Evolutionary conservation across 2,797 vertebrate genomes (phyloP).

Genomic region (Lemur catta): DNA sequence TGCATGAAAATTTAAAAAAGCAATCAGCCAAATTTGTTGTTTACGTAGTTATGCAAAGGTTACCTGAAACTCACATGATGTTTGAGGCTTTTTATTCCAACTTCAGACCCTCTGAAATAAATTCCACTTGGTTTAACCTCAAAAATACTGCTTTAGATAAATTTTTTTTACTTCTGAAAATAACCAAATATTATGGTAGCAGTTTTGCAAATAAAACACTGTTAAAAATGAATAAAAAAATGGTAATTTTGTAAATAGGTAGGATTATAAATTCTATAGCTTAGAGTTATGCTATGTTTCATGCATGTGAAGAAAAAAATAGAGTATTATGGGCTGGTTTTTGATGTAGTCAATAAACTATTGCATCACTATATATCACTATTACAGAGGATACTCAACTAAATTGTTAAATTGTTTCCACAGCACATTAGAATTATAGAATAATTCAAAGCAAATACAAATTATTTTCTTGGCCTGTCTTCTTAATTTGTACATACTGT

Average conservation of each 20-base stretch:
- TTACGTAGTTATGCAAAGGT: background rate
- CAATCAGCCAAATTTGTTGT: background rate
- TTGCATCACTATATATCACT: background rate
- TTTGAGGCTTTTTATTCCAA: constrained; percentile 1
- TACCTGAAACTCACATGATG: background rate
- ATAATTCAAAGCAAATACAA: constrained; percentile 2
- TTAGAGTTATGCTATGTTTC: background rate
- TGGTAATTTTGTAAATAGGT: background rate
- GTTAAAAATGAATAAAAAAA: background rate
- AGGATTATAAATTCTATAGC: background rate
- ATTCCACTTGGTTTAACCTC: background rate
- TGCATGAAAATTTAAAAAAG: constrained; percentile 32
- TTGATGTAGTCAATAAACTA: background rate
- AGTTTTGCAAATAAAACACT: constrained; percentile 10
- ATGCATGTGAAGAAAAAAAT: background rate
- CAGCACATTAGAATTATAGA: constrained; percentile 2
- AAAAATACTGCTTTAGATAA: background rate
- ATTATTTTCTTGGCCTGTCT: background rate
- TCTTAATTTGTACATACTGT: constrained; percentile 1
- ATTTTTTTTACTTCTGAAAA: constrained; percentile 13
- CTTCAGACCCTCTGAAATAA: background rate
- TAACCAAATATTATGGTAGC: background rate
- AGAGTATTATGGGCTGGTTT: background rate
- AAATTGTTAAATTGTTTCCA: background rate
- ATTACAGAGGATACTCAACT: background rate